Percentiles rank a stretch among this genome's conserved stretches.
These are phyloP conservation scores for Cossypha heuglini DNA, from an alignment of 2,797 vertebrate species.

Conservation along the genomic window DNA sequence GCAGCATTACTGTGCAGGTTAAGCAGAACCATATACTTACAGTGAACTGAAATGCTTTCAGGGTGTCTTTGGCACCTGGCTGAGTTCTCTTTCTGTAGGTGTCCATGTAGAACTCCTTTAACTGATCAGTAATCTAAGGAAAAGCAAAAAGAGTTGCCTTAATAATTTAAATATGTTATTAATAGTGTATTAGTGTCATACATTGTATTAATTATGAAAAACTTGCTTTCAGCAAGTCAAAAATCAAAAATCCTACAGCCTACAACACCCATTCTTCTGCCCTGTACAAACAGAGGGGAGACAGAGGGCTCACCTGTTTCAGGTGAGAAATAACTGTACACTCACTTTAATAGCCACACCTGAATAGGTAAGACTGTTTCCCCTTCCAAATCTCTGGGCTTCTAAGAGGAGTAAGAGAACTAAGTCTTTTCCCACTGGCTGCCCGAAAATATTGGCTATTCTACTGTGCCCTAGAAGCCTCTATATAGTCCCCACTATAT, in stretches of 20 bases:
- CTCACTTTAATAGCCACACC: background rate
- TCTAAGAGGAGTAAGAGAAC: background rate
- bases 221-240: background rate
- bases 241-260: background rate
- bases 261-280: background rate
- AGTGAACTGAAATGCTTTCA: slow-evolving; percentile 83
- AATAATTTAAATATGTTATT: no score
- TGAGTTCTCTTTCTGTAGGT: slow-evolving; percentile 77
- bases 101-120: slow-evolving; percentile 84
- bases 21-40: slow-evolving; percentile 71
- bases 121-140: slow-evolving; percentile 82
- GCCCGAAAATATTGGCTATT: background rate
- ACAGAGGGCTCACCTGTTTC: background rate
- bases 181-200: background rate
- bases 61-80: slow-evolving; percentile 75
- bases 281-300: background rate
- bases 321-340: background rate
- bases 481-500: fast-evolving
- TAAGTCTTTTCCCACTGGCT: background rate
- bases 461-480: background rate
- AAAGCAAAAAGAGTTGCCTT: background rate
- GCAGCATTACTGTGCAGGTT: background rate
- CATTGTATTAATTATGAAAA: background rate
- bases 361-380: background rate
- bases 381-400: background rate